Conservation (phyloP, 1,140 invertebrate species). For the Solenopsis invicta region DNA sequence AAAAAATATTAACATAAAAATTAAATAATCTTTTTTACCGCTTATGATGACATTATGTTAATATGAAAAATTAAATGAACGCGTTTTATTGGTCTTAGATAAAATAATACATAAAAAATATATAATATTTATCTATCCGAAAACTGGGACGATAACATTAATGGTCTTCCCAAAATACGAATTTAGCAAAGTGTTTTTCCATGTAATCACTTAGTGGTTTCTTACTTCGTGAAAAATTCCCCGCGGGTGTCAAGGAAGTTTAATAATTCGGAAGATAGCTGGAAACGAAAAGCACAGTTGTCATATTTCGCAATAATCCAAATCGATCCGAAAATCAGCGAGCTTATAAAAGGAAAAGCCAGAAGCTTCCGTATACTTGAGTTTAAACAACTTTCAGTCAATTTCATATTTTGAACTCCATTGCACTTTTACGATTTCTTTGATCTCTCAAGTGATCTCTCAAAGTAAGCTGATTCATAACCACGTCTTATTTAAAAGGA, state of each 20-base stretch:
- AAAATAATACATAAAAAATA: constrained; percentile 1
- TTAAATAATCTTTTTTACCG: neutral
- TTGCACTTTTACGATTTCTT: neutral
- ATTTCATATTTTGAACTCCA: neutral
- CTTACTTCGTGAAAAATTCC: neutral
- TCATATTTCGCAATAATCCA: neutral
- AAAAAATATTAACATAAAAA: constrained; percentile 11
- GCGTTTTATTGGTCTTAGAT: neutral
- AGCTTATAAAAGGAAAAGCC: neutral
- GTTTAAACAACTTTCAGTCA: neutral
- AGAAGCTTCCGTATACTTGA: neutral
- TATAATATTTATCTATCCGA: neutral
- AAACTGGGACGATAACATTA: neutral
- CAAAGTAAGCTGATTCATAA: constrained; percentile 7
- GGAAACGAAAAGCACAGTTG: neutral
- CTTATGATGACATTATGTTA: neutral
- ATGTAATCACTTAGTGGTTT: constrained; percentile 28
- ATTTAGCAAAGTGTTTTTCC: neutral
- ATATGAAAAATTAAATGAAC: constrained; percentile 3
- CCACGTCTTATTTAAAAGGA: neutral
- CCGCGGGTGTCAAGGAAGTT: neutral
- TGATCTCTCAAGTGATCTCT: neutral
- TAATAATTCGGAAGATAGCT: neutral
- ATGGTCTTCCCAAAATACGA: neutral
- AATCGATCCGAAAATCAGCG: constrained; percentile 22